phyloP scores from a whole-genome alignment of 2,113 vertebrate genomes.

The Podarcis raffonei region DNA sequence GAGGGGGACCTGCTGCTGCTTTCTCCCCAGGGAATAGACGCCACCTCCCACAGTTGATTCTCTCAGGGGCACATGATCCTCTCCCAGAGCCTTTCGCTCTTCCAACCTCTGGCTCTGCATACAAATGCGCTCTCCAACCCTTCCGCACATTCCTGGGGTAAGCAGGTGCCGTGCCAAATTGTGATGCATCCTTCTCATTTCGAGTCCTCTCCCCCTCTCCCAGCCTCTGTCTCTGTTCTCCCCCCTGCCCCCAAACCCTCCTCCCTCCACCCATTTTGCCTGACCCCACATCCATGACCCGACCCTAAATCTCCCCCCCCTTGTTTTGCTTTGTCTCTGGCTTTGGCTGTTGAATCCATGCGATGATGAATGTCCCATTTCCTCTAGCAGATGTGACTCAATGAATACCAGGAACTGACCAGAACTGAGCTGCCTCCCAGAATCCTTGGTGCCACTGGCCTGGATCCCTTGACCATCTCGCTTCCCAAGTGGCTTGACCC shows the following conservation, averaged over 20 bases:
- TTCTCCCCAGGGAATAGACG: background rate
- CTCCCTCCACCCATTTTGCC: background rate
- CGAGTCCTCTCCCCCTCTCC: background rate
- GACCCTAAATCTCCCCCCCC: background rate
- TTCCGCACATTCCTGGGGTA: background rate
- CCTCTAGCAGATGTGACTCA: background rate
- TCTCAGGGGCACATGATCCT: accelerated
- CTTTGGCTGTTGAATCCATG: slow-evolving; percentile 60
- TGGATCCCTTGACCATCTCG: background rate
- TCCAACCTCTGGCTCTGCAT: accelerated
- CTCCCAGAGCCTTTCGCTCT: background rate
- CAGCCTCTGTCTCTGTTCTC: background rate
- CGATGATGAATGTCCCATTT: slow-evolving; percentile 22
- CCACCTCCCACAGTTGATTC: background rate
- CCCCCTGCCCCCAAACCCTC: background rate
- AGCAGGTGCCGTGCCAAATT: background rate
- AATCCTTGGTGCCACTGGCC: background rate
- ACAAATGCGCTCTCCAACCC: accelerated
- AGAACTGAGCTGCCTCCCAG: slow-evolving; percentile 8
- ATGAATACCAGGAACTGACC: background rate
- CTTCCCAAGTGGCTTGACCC: background rate
- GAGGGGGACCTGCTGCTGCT: background rate
- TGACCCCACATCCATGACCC: background rate
- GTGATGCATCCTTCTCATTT: background rate
- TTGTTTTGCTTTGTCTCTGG: slow-evolving; percentile 37